Evolutionary conservation across 2,797 vertebrate genomes (phyloP), one percentile per base, ranked within the genome.

Genomic region (Chelidonichthys spinosus): DNA sequence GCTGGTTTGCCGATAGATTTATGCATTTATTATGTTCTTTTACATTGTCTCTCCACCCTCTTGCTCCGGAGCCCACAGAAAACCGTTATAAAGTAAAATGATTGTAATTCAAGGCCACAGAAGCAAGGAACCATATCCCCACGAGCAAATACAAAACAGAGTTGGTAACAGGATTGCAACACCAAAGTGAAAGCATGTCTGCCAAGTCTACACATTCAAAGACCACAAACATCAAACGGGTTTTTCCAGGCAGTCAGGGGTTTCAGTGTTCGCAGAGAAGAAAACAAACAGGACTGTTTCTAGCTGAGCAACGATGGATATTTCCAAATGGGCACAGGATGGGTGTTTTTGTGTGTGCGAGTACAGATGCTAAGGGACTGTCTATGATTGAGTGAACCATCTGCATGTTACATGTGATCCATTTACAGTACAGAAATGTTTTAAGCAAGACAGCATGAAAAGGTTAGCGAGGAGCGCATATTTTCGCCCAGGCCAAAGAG

Each of bases 71-170:
- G 72, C 78, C 79, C 64, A 84, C 87, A 88, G 78, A 77, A 84
- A 87, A 78, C 44, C 54, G 6, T 84, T 77, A 78, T 68, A 85
- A 88, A 87, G 81, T 25, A 92, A 56, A 89, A 78, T 79, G 72
- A 85, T 90, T 86, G 90, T 87, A 83, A 92, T 88, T 90, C 89
- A 92, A 93, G 93, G 92, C 92, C 92, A 93, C 92, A 88, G 88
- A 93, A 91, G 92, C 91, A 90, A 92, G 88, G 89, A 92, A 85
- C 87, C 82, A 47, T 85, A 89, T 89, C 83, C 89, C 85, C 87
- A 91, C 80, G 68, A 89, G 92, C 85, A 90, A 89, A 93, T 85
- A 92, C 88, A 89, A 90, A 92, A 93, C 85, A 90, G 84, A 89
- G 87, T 87, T 76, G 85, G 87, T 91, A 91, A 92, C 88, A 85